Evolutionary conservation across 1,140 invertebrate species (phyloP), one percentile per base, ranked within the genome.

Genomic region (Medauroidea extradentata): DNA sequence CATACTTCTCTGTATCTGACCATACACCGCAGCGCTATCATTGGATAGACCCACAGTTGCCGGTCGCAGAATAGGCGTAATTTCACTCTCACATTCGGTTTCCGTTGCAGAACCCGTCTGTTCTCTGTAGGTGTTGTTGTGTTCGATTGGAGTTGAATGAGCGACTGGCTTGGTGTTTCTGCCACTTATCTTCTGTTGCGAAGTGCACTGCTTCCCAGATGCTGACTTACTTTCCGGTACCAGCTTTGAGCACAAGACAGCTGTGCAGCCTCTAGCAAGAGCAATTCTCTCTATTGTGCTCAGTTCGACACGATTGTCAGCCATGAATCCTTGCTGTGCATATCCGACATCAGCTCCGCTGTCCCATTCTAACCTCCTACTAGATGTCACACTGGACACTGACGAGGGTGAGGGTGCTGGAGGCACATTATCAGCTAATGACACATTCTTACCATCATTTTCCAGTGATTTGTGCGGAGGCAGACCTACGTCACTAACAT

Each of bases 271-370:
- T 43, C 67, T 67, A 3, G 65, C 69, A n/a, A 76, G 62, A 23
- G 81, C 82, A 63, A 85, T 76, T 61, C 79, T 79, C 68, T 85
- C 83, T 52, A 85, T 73, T 3, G 82, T 83, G 62, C 81, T 82
- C 1, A 83, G 61, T 14, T 48, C 34, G 21, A 24, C 2, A 16
- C 16, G 43, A 55, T 21, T 55, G 24, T 14, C 24, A 27, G 41
- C 14, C 61, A 79, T 69, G 63, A 72, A 57, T 61, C 68, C 71
- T 14, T 76, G 74, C 67, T 75, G 79, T 60, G 74, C 74, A 73
- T 90, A 90, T 4, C 87, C 88, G 39, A 89, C 86, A 74, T 90
- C 87, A 7, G 85, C 87, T 48, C 86, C 81, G 59, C 84, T 88
- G 67, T 89, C 87, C 87, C 87, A 89, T 73, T 89, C 87, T 2